Evolutionary conservation across 2,888 invertebrate genomes (phyloP), one percentile per base, ranked within the genome.

Genomic region (Torymus tubicola): DNA sequence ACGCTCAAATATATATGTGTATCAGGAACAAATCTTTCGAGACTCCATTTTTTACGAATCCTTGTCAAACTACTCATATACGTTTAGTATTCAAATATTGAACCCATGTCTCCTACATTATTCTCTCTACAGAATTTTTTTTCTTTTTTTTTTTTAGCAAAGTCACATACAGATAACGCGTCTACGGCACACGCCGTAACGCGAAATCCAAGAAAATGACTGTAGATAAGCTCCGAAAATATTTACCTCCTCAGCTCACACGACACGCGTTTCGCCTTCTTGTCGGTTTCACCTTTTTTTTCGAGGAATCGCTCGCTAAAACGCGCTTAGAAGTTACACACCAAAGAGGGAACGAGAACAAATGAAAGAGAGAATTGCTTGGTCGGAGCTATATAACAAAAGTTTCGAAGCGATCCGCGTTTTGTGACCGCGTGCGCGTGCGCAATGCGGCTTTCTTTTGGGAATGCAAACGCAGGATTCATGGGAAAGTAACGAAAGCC

Each of bases 151-250:
- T 21, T 31, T 42, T 42, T 42, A 42, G 42, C 42, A 5, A 31
- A 31, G 42, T 42, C 42, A 42, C 42, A 42, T 42, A 42, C 8
- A 78, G 50, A 42, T 57, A 70, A 64, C 64, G 70, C 57, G 42
- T 8, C 42, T 42, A 8, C 10, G 42, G 42, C 75, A 55, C 72
- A 55, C 73, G 21, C 12, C 21, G 2, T 57, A 14, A 8, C 50
- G 42, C 21, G 63, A n/a, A 31, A 42, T 21, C 16, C 61, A 53
- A 61, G 65, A 63, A 61, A 60, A 13, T n/a, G 53, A 14, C 14
- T 4, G 16, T 8, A 64, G 86, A 86, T 87, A 87, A 87, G 86
- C 80, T 76, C 74, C 77, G 84, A 83, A 85, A 86, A 87, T 87
- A 87, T 87, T 87, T 87, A 85, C 86, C 85, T 83, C 78, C 58